Conservation (phyloP, 2,888 invertebrate genomes). For the Scaptomyza caliginosa region DNA sequence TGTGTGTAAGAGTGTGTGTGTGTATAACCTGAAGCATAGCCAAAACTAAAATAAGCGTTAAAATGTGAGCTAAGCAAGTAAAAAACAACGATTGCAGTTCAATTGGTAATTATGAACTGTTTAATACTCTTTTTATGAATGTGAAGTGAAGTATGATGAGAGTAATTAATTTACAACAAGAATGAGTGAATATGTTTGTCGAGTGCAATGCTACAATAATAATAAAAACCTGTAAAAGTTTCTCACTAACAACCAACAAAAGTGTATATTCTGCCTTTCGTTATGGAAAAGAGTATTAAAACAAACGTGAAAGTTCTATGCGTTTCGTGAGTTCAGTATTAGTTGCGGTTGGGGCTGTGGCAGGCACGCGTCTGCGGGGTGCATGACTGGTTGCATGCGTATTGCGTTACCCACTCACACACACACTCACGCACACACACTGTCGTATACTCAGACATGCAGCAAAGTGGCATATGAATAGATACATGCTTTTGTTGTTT, state of each 20-base stretch:
- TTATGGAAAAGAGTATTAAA: not conserved
- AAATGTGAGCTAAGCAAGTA: conserved; percentile 77
- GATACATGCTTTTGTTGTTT: conserved; percentile 73
- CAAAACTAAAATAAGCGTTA: conserved; percentile 79
- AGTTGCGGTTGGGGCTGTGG: conserved; percentile 23
- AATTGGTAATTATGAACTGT: not conserved
- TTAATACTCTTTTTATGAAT: not conserved
- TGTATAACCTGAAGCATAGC: conserved; percentile 42
- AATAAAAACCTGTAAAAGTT: too few relatives aligned
- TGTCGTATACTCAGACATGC: conserved; percentile 13
- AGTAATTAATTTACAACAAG: not conserved
- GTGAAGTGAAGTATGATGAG: not conserved
- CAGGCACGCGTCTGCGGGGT: conserved; percentile 41
- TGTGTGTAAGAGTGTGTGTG: conserved; percentile 11
- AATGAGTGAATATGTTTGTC: too few relatives aligned
- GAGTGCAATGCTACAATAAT: too few relatives aligned
- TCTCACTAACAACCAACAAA: too few relatives aligned
- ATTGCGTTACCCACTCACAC: conserved; percentile 62
- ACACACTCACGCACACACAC: conserved; percentile 3
- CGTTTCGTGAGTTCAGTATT: conserved; percentile 10
- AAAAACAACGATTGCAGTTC: not conserved
- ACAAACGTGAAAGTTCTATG: conserved; percentile 6
- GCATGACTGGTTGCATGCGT: conserved; percentile 59
- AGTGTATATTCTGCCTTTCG: not conserved
- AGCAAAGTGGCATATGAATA: conserved; percentile 72